Evolutionary conservation across 2,797 vertebrate species (phyloP).

Genomic region (Anas flavirostris): DNA sequence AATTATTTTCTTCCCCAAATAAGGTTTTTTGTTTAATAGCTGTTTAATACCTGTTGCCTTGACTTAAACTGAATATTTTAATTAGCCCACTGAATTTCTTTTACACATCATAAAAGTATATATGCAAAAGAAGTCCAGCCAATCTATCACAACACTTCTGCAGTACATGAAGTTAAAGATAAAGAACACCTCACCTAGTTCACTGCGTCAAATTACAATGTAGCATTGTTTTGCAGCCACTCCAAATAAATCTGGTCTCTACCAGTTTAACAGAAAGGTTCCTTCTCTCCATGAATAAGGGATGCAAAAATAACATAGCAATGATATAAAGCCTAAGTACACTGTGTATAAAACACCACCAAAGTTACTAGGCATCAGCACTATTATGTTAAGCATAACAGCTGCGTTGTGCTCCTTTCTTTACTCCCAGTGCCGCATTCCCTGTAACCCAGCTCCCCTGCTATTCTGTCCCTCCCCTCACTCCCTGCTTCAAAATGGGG

Average conservation of each 20-base stretch:
- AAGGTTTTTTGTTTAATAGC: not conserved
- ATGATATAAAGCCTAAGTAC: not conserved
- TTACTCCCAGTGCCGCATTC: not conserved
- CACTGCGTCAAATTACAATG: not conserved
- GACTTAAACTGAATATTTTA: not conserved
- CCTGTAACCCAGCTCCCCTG: not conserved
- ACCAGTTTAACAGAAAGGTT: slow-evolving; percentile 1
- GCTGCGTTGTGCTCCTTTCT: not conserved
- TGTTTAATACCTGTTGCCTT: not conserved
- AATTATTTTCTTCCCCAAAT: not conserved
- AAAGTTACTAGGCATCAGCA: not conserved
- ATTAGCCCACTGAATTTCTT: not conserved
- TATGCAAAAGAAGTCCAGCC: not conserved
- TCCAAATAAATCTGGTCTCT: not conserved
- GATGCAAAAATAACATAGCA: not conserved
- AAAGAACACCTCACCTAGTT: not conserved
- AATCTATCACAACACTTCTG: not conserved
- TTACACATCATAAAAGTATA: not conserved
- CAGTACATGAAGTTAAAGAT: not conserved
- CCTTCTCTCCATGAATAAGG: not conserved
- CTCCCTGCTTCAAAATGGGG: not conserved
- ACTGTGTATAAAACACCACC: not conserved
- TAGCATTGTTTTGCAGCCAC: not conserved
- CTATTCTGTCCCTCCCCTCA: not conserved
- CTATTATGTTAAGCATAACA: not conserved